Evolutionary conservation across 2,113 vertebrate genomes (phyloP).

Genomic region (Emydocephalus ijimae): DNA sequence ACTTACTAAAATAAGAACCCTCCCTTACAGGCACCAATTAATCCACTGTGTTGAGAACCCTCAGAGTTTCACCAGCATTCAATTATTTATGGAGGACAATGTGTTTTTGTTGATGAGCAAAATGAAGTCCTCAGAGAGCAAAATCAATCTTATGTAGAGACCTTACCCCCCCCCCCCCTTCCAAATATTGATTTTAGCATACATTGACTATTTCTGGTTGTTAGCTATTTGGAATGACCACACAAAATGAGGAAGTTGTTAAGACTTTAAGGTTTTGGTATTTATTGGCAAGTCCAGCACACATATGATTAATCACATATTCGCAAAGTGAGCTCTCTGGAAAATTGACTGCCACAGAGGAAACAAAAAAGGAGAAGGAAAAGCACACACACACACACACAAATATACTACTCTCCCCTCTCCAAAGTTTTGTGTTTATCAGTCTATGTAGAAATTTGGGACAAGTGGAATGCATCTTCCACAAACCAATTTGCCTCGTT

Average conservation of each 20-base stretch:
- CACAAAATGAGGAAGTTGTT: slow-evolving; percentile 80
- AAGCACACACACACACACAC: neutral
- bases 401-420: neutral
- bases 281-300: slow-evolving; percentile 80
- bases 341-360: slow-evolving; percentile 77
- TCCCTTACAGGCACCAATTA: slow-evolving; percentile 46
- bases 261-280: slow-evolving; percentile 75
- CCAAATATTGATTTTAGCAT: slow-evolving; percentile 76
- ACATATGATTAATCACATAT: slow-evolving; percentile 88
- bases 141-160: slow-evolving; percentile 81
- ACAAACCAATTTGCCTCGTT: slow-evolving; percentile 76
- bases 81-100: slow-evolving; percentile 84
- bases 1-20: slow-evolving; percentile 28
- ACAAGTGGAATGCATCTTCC: slow-evolving; percentile 73
- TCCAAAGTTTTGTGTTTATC: slow-evolving; percentile 71
- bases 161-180: slow-evolving; percentile 63
- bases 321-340: slow-evolving; percentile 73
- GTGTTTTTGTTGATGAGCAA: slow-evolving; percentile 84
- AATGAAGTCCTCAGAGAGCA: slow-evolving; percentile 82
- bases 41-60: slow-evolving; percentile 44
- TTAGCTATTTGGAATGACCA: slow-evolving; percentile 76
- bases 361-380: slow-evolving; percentile 48
- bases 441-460: slow-evolving; percentile 72
- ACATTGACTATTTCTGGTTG: slow-evolving; percentile 82
- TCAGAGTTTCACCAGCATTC: slow-evolving; percentile 64